Conservation (phyloP, 1,140 invertebrate species). For the Drosophila sucinea region DNA sequence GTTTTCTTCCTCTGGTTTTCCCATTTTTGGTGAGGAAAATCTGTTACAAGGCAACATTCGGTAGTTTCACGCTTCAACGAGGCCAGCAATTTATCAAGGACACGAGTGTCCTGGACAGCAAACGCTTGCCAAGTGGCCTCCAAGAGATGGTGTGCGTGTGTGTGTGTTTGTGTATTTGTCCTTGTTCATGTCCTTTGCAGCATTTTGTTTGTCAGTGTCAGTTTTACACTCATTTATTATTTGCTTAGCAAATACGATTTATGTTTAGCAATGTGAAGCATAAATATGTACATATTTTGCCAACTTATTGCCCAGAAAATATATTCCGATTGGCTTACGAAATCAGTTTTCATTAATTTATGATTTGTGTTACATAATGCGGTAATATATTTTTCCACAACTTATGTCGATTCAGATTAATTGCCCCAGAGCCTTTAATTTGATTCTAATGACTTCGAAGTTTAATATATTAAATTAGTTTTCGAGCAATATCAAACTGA, state of each 20-base stretch:
- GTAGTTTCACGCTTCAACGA: conserved; percentile 61
- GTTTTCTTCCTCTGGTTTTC: conserved; percentile 9
- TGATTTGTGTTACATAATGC: not conserved
- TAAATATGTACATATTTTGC: conserved; percentile 20
- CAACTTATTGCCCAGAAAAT: conserved; percentile 13
- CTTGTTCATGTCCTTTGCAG: conserved; percentile 66
- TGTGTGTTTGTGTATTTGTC: conserved; percentile 30
- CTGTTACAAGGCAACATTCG: conserved; percentile 73
- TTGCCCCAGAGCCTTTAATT: no score
- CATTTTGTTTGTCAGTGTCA: conserved; percentile 61
- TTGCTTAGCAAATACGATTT: conserved; percentile 56
- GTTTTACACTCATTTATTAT: conserved; percentile 76
- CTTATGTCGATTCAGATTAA: no score
- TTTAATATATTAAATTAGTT: no score
- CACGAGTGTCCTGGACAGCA: conserved; percentile 69
- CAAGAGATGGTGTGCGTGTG: not conserved
- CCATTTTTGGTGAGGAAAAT: conserved; percentile 49
- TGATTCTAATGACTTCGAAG: no score
- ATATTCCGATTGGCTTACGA: conserved; percentile 2
- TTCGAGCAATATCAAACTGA: no score
- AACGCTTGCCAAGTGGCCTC: conserved; percentile 13
- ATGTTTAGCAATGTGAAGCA: conserved; percentile 39
- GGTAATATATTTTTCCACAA: no score
- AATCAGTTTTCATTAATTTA: not conserved
- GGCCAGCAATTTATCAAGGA: conserved; percentile 75